phyloP scores from a whole-genome alignment of 2,113 vertebrate species.

The Enhydra lutris region DNA sequence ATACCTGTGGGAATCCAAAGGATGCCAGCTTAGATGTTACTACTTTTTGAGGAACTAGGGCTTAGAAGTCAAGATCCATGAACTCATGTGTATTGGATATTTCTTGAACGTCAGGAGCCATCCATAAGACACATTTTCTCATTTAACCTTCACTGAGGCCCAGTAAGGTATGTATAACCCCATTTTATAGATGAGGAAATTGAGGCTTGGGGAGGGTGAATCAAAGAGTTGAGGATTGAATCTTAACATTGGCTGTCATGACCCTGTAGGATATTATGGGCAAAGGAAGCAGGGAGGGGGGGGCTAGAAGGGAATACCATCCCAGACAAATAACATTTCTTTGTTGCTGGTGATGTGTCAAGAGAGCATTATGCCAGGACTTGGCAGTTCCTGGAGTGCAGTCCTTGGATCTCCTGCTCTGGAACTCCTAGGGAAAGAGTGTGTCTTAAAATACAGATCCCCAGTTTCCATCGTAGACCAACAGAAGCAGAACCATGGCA shows the following conservation, averaged over 20 bases:
- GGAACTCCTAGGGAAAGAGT: neutral
- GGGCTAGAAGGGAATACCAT: neutral
- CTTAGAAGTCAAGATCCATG: neutral
- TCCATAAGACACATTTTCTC: neutral
- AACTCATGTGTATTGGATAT: neutral
- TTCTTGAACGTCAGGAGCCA: neutral
- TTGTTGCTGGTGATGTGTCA: neutral
- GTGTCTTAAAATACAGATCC: neutral
- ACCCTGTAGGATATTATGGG: neutral
- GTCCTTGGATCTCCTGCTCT: neutral
- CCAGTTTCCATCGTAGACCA: neutral
- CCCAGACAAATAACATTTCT: neutral
- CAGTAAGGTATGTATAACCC: neutral
- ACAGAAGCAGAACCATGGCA: neutral
- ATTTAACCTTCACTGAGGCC: neutral
- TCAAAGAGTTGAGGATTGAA: neutral
- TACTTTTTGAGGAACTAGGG: neutral
- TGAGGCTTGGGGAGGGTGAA: neutral
- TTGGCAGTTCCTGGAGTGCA: neutral
- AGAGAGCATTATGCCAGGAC: neutral
- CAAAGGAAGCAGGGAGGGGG: neutral
- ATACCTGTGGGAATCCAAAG: slow-evolving; percentile 23
- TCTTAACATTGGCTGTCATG: neutral
- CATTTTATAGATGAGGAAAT: neutral
- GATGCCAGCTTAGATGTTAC: neutral